A percentile compares a stretch with the other conserved stretches of the same genome.
phyloP scores from a whole-genome alignment of 2,113 vertebrate genomes.

The Tragelaphus strepsiceros region DNA sequence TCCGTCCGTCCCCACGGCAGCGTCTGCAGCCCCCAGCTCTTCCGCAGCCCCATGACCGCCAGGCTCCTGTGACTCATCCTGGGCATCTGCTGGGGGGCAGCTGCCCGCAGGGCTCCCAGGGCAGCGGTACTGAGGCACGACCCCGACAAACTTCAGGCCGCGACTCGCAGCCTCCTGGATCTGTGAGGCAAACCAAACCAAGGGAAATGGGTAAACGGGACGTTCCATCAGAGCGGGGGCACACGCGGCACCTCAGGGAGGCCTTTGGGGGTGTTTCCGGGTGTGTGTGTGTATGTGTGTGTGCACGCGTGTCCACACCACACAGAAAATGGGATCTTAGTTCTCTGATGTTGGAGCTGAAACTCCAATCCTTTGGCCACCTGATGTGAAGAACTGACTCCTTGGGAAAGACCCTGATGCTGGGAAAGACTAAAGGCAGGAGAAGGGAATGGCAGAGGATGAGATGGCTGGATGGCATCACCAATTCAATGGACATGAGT shows the following conservation, averaged over 20 bases:
- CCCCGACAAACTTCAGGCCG: conserved; percentile 93
- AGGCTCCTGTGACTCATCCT: neutral
- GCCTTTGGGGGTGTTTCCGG: neutral
- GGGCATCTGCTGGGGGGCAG: conserved; percentile 65
- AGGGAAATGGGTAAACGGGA: neutral
- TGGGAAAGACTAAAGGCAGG: neutral
- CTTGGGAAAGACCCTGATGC: neutral
- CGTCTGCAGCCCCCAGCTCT: conserved; percentile 52
- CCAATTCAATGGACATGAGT: fast-evolving
- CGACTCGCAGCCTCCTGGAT: conserved; percentile 94
- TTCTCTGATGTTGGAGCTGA: neutral
- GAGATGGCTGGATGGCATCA: neutral
- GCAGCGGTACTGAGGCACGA: conserved; percentile 88
- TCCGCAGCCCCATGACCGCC: conserved; percentile 61
- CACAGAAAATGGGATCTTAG: neutral
- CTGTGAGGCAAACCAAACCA: conserved; percentile 78
- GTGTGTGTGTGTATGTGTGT: neutral
- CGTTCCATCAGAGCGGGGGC: neutral
- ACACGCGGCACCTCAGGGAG: fast-evolving
- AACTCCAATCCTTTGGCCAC: neutral
- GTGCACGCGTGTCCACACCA: fast-evolving
- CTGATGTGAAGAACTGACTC: neutral
- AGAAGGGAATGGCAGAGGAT: neutral
- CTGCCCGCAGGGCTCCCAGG: conserved; percentile 69
- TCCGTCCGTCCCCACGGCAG: conserved; percentile 13